A percentile compares a stretch with the other conserved stretches of the same genome.
These are phyloP conservation scores for Planococcus citri DNA, from an alignment of 1,140 invertebrate species.

Conservation along the genomic window DNA sequence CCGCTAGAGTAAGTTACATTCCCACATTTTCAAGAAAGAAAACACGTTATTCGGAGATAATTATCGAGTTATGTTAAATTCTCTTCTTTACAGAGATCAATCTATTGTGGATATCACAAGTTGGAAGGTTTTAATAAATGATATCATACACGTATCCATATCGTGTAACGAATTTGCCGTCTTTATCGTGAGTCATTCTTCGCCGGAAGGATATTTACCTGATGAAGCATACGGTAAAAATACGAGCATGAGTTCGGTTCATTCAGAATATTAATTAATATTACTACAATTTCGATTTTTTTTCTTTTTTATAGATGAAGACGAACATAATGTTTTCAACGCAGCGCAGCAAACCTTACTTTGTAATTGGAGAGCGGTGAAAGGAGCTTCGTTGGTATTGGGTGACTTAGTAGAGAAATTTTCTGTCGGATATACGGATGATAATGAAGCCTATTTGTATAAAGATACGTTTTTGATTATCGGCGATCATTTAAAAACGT, in stretches of 20 bases:
- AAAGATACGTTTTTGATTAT: background rate
- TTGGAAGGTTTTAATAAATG: background rate
- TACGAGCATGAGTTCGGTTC: background rate
- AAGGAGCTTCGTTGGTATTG: conserved; percentile 53
- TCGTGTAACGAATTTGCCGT: background rate
- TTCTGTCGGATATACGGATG: background rate
- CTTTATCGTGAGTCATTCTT: background rate
- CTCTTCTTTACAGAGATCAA: background rate
- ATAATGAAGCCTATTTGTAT: background rate
- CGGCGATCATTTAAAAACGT: background rate
- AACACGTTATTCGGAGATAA: too few relatives aligned
- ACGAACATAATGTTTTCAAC: background rate
- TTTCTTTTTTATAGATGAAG: background rate
- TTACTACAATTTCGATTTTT: background rate
- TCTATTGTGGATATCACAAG: background rate
- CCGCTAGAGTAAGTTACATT: too few relatives aligned
- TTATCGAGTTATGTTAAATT: too few relatives aligned
- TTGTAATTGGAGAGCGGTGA: conserved; percentile 76
- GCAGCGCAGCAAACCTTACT: conserved; percentile 35
- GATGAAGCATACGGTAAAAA: background rate
- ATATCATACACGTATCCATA: background rate
- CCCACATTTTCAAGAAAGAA: too few relatives aligned
- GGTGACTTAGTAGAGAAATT: conserved; percentile 36
- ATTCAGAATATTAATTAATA: background rate
- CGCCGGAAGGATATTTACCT: background rate